These are phyloP conservation scores for Crepidodera aurea DNA, from an alignment of 2,888 invertebrate species.

Conservation along the genomic window DNA sequence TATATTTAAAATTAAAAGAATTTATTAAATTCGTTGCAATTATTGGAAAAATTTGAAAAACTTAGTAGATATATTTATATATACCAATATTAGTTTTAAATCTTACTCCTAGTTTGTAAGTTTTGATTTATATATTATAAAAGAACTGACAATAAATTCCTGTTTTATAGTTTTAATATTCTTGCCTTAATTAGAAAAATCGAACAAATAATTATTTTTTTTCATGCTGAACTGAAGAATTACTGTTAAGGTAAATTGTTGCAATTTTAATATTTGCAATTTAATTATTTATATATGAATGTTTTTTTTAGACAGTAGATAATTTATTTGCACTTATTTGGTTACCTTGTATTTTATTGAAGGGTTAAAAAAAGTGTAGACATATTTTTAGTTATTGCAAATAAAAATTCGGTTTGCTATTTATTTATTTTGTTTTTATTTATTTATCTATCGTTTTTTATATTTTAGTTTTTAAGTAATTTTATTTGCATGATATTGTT, in stretches of 20 bases:
- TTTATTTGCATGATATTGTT: conserved; percentile 24
- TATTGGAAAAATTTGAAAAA: conserved; percentile 2
- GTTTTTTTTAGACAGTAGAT: conserved; percentile 48
- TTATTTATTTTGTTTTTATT: conserved; percentile 39
- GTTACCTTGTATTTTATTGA: conserved; percentile 48
- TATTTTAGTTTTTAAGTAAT: conserved; percentile 20
- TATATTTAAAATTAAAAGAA: background rate
- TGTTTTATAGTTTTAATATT: conserved; percentile 42
- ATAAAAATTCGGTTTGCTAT: conserved; percentile 43
- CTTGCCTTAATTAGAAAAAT: conserved; percentile 44
- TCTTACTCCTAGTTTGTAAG: conserved; percentile 1
- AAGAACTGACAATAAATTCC: conserved; percentile 49
- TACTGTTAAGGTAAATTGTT: conserved; percentile 49
- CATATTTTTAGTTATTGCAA: conserved; percentile 42
- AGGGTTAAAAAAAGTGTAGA: conserved; percentile 43
- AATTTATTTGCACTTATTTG: conserved; percentile 53
- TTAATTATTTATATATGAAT: conserved; percentile 47
- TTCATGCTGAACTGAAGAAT: conserved; percentile 40
- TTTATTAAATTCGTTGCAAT: conserved; percentile 18
- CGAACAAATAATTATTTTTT: conserved; percentile 36
- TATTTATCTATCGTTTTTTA: conserved; percentile 29
- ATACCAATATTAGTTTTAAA: conserved; percentile 5
- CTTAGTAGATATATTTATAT: background rate
- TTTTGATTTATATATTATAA: conserved; percentile 22
- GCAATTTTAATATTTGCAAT: conserved; percentile 45